Evolutionary conservation across 1,140 invertebrate genomes (phyloP).

Genomic region (Aethina tumida): DNA sequence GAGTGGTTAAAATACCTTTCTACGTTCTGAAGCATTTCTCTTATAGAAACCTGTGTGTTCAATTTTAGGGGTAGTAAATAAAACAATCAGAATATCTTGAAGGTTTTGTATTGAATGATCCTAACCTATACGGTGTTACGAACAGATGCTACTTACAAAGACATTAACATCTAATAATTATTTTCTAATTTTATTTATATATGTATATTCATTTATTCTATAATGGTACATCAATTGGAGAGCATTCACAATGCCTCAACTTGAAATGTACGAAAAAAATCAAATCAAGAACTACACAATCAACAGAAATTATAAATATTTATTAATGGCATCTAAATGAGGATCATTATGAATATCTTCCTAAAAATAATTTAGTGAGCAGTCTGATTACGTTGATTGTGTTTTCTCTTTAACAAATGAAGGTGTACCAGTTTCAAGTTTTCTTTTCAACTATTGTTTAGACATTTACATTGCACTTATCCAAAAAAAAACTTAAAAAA

Average conservation of each 20-base stretch:
- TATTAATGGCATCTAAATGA: no score
- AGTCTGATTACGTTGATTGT: background rate
- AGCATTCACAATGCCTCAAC: slow-evolving; percentile 25
- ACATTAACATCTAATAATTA: slow-evolving; percentile 38
- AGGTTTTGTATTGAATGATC: slow-evolving; percentile 37
- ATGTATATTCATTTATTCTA: slow-evolving; percentile 36
- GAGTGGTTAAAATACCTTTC: no score
- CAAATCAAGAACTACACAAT: slow-evolving; percentile 6
- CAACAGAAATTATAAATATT: slow-evolving; percentile 7
- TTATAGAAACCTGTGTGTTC: background rate
- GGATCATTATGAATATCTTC: no score
- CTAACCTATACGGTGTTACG: slow-evolving; percentile 37
- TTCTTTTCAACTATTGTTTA: slow-evolving; percentile 15
- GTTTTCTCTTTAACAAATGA: background rate
- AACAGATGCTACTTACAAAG: slow-evolving; percentile 39
- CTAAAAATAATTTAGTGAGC: slow-evolving; percentile 1
- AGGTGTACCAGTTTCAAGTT: slow-evolving; percentile 4
- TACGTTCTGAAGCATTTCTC: no score
- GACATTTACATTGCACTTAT: slow-evolving; percentile 37
- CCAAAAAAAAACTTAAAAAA: slow-evolving; percentile 31
- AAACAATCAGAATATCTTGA: slow-evolving; percentile 12
- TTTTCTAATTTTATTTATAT: slow-evolving; percentile 38
- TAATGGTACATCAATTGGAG: slow-evolving; percentile 22
- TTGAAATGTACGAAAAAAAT: slow-evolving; percentile 18
- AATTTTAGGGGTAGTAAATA: slow-evolving; percentile 6